Evolutionary conservation across 2,888 invertebrate genomes (phyloP), one percentile per base, ranked within the genome.

Genomic region (Nomada ferruginata): DNA sequence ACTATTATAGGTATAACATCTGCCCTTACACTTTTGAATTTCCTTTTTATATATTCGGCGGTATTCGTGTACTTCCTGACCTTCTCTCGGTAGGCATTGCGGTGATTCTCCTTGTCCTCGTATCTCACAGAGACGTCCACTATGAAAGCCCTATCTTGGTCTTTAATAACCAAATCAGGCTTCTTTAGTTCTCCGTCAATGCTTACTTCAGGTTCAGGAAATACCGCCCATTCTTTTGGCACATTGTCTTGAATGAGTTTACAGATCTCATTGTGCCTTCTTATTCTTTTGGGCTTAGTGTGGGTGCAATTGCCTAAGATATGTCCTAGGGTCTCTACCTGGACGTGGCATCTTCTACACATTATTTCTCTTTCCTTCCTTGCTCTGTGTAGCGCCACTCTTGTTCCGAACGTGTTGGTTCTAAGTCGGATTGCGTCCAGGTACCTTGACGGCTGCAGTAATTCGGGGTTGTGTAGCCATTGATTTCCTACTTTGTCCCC

Each of bases 91-190:
- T 5, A 11, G 3, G 53, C 53, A 9, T 50, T 23, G 0, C 20
- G 20, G 1, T 66, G 42, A 42, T 44, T 60, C 0, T n/a, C 69
- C 53, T 44, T n/a, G 18, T 44, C 23, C 23, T 76, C 75, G 47
- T 44, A 68, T 1, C 75, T 50, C 1, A 75, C 75, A 2, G 68
- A 61, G 0, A 75, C 68, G 26, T 75, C 68, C 10, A 75, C 75
- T 1, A 75, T 61, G 44, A 42, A 29, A 2, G 68, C 18, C 61
- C 23, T 68, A 3, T 68, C 68, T 2, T 68, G 44, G 44, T 69
- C 69, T 61, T 69, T 76, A 11, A 76, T 55, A 0, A 76, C 69
- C 15, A 53, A 18, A 18, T 53, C 53, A 15, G 53, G 53, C 53
- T 26, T 26, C 26, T 26, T 26, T 26, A 26, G 26, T 26, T 26